phyloP scores from a whole-genome alignment of 2,113 vertebrate genomes.

The Pitta sordida region DNA sequence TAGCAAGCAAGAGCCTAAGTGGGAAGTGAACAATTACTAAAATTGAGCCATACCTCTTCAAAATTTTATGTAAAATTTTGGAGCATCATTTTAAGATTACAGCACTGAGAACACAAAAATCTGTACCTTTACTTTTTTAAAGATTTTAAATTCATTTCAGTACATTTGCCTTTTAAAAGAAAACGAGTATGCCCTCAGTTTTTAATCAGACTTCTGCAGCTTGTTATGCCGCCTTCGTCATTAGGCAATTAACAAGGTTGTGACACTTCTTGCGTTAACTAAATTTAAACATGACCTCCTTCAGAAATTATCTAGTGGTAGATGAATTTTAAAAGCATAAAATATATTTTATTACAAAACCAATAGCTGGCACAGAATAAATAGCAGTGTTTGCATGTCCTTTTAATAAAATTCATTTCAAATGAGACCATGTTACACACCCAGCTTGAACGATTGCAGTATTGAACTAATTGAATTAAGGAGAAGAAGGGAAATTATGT shows the following conservation, averaged over 20 bases:
- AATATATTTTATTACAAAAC: not conserved
- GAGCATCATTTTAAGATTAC: not conserved
- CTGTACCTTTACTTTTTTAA: rapidly evolving
- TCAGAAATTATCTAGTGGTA: not conserved
- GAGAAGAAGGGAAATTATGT: not conserved
- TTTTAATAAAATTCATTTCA: not conserved
- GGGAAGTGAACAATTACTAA: not conserved
- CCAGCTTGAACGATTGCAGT: not conserved
- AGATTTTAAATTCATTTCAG: not conserved
- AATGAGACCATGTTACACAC: not conserved
- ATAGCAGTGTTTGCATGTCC: not conserved
- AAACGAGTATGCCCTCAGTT: not conserved
- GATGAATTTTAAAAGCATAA: not conserved
- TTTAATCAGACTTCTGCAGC: not conserved
- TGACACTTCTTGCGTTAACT: not conserved
- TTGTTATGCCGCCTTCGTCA: not conserved
- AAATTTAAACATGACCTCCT: not conserved
- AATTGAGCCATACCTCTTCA: not conserved
- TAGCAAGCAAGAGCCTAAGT: not conserved
- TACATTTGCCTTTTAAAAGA: not conserved
- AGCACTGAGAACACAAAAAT: not conserved
- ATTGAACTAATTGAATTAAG: not conserved
- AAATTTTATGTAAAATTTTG: not conserved
- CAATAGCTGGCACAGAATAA: not conserved
- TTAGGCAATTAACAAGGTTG: not conserved